Percentiles rank a stretch among this genome's conserved stretches.
These are phyloP conservation scores for Andrena chrysosceles DNA, from an alignment of 2,888 invertebrate species.

Conservation along the genomic window DNA sequence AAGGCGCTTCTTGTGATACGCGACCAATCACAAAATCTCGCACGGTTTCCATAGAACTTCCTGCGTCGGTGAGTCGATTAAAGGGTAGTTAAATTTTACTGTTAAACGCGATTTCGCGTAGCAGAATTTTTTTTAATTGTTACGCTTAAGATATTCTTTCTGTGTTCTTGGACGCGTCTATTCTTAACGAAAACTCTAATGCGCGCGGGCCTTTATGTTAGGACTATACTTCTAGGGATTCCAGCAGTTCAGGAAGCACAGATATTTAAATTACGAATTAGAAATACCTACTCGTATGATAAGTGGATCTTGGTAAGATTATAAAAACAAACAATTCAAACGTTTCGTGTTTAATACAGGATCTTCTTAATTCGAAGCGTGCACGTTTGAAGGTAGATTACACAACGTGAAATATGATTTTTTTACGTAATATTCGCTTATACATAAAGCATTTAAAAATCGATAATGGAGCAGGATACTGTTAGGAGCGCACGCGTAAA, in stretches of 20 bases:
- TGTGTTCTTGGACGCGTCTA: not conserved
- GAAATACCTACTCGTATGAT: conserved; percentile 5
- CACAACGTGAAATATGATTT: conserved; percentile 8
- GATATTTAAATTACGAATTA: conserved; percentile 31
- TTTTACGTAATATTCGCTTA: conserved; percentile 56
- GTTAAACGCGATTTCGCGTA: not conserved
- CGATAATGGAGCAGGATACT: conserved; percentile 69
- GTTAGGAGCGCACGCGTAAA: conserved; percentile 75
- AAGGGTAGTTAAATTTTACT: not conserved
- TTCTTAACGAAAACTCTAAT: not conserved
- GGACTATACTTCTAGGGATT: conserved; percentile 39
- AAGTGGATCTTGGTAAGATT: not conserved
- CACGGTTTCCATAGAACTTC: conserved; percentile 8
- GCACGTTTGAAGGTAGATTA: not conserved
- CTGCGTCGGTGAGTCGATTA: not conserved
- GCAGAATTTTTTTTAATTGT: not conserved
- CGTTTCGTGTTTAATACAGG: not conserved
- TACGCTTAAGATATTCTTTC: not conserved
- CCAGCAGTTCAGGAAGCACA: not conserved
- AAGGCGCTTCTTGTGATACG: not conserved
- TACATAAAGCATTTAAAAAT: conserved; percentile 69
- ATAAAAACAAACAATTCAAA: not conserved
- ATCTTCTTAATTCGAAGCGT: not conserved
- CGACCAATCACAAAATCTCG: conserved; percentile 23
- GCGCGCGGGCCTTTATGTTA: not conserved